These are phyloP conservation scores for Neosilurus mollespiculum DNA, from an alignment of 2,797 vertebrate genomes.

Conservation along the genomic window DNA sequence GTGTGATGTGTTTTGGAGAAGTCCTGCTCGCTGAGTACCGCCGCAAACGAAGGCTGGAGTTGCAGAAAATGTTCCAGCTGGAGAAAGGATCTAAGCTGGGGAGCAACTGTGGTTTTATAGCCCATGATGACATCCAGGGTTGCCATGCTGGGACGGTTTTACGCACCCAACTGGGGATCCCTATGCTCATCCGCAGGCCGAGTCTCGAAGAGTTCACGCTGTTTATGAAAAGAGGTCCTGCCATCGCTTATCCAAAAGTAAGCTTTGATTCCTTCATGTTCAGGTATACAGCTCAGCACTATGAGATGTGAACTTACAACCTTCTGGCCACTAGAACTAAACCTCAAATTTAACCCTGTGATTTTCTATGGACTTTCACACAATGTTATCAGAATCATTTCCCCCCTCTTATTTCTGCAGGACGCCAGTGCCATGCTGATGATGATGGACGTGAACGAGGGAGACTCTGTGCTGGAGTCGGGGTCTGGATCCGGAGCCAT, in stretches of 20 bases:
- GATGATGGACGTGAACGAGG: slow-evolving; percentile 85
- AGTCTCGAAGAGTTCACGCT: slow-evolving; percentile 86
- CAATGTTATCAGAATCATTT: no score
- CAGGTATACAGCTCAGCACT: not conserved
- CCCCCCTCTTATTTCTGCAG: slow-evolving; percentile 60
- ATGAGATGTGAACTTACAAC: not conserved
- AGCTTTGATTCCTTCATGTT: not conserved
- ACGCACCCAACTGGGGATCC: slow-evolving; percentile 59
- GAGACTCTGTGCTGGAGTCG: slow-evolving; percentile 84
- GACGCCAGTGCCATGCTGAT: slow-evolving; percentile 74
- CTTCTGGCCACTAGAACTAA: not conserved
- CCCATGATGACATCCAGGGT: slow-evolving; percentile 73
- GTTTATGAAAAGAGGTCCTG: slow-evolving; percentile 81
- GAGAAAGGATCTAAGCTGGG: slow-evolving; percentile 58
- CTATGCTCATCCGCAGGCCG: slow-evolving; percentile 75
- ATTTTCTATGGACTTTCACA: no score
- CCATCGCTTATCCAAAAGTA: slow-evolving; percentile 88
- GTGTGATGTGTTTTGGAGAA: slow-evolving; percentile 73
- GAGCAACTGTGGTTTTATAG: slow-evolving; percentile 71
- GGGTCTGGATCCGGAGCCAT: slow-evolving; percentile 89
- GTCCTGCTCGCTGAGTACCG: slow-evolving; percentile 74
- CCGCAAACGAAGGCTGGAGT: slow-evolving; percentile 61
- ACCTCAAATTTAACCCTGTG: not conserved
- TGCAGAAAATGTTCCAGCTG: slow-evolving; percentile 78
- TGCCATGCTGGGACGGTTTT: slow-evolving; percentile 69